Conservation (phyloP, 1,140 invertebrate genomes). For the Paraescarpia echinospica region DNA sequence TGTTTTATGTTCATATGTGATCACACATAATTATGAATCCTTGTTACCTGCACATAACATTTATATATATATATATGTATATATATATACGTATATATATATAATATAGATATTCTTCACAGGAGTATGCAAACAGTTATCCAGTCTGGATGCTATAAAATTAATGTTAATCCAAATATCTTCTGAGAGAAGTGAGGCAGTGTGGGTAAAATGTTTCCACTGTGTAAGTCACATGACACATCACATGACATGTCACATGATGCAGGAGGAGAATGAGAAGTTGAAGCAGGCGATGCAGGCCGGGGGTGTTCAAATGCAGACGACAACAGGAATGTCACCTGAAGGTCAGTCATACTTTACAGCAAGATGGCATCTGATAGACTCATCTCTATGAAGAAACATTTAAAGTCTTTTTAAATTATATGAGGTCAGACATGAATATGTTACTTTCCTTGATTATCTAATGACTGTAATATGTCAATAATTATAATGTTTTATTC, state of each 20-base stretch:
- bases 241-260: background rate
- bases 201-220: background rate
- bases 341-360: slow-evolving; percentile 42
- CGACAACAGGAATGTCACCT: slow-evolving; percentile 41
- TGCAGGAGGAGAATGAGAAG: slow-evolving; percentile 65
- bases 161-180: background rate
- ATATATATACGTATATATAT: no score
- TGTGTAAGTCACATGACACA: background rate
- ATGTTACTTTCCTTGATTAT: no score
- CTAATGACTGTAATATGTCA: no score
- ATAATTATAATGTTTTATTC: no score
- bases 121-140: no score
- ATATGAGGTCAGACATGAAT: no score
- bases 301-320: slow-evolving; percentile 40
- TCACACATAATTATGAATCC: background rate
- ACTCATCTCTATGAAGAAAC: no score
- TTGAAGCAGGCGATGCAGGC: slow-evolving; percentile 57
- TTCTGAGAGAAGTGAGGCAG: background rate
- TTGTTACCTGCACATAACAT: no score
- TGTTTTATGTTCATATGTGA: background rate
- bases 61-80: no score
- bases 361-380: no score
- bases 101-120: no score
- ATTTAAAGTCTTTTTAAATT: no score
- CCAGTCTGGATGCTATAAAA: background rate